phyloP scores from a whole-genome alignment of 1,140 invertebrate species.

The Trichoplusia ni region DNA sequence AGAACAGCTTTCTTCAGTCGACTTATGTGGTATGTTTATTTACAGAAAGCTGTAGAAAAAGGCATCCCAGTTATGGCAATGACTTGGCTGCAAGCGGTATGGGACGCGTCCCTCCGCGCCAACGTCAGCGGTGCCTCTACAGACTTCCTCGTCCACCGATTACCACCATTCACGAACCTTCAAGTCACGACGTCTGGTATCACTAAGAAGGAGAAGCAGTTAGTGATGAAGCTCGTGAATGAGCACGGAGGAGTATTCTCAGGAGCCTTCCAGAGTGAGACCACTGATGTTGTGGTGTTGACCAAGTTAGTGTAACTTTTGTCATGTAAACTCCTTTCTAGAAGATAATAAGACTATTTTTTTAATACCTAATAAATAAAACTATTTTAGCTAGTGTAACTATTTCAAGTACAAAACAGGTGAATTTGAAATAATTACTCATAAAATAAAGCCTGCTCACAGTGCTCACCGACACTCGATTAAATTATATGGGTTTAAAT shows the following conservation, averaged over 20 bases:
- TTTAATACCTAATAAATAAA: no score
- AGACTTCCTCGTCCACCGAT: constrained; percentile 85
- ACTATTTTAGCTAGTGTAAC: no score
- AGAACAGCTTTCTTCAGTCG: no score
- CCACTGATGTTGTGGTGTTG: constrained; percentile 81
- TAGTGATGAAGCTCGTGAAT: constrained; percentile 87
- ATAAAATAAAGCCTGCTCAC: no score
- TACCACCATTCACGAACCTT: constrained; percentile 91
- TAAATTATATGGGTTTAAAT: no score
- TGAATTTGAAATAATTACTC: no score
- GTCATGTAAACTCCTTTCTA: no score
- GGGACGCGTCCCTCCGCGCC: constrained; percentile 86
- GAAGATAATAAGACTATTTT: no score
- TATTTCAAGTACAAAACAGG: no score
- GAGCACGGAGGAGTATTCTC: constrained; percentile 86
- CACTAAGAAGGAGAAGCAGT: constrained; percentile 84
- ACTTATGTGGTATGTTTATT: no score
- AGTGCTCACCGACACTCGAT: no score
- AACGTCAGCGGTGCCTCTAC: constrained; percentile 84
- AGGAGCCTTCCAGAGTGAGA: constrained; percentile 80
- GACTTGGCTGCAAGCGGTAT: constrained; percentile 90
- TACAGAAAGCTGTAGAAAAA: constrained; percentile 87
- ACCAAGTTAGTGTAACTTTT: constrained; percentile 80
- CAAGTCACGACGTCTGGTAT: constrained; percentile 91
- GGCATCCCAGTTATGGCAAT: constrained; percentile 89